phyloP scores from a whole-genome alignment of 2,888 invertebrate genomes.

The Cloeon dipterum region DNA sequence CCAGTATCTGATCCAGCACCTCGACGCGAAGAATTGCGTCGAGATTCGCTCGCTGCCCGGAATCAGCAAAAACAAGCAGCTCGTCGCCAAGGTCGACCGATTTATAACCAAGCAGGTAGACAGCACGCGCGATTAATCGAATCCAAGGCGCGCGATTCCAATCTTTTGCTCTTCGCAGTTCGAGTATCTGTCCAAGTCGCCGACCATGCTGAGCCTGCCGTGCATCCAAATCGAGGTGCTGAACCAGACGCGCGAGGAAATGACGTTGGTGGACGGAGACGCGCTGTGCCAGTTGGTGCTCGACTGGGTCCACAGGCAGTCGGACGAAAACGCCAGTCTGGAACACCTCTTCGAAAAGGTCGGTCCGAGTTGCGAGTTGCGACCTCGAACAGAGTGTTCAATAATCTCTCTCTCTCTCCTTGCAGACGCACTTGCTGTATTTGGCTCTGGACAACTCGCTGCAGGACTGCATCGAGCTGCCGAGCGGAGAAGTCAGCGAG shows the following conservation, averaged over 20 bases:
- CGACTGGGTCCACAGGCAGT: constrained; percentile 28
- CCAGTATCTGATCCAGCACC: constrained; percentile 37
- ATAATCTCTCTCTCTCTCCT: no score
- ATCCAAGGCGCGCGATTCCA: neutral
- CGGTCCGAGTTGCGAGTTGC: no score
- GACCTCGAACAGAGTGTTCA: no score
- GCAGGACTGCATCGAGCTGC: constrained; percentile 57
- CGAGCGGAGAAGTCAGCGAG: constrained; percentile 35
- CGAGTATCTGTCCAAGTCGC: constrained; percentile 33
- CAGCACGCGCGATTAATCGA: constrained; percentile 7
- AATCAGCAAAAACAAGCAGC: constrained; percentile 24
- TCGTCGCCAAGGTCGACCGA: constrained; percentile 38
- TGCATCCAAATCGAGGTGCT: constrained; percentile 49
- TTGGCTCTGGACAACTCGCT: constrained; percentile 49
- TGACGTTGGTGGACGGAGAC: constrained; percentile 28
- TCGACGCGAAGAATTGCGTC: constrained; percentile 33
- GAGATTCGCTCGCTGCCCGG: constrained; percentile 27
- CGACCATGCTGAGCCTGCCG: constrained; percentile 37
- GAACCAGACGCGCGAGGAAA: constrained; percentile 44
- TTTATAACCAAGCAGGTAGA: constrained; percentile 45
- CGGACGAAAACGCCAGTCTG: constrained; percentile 15
- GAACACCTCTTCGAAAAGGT: constrained; percentile 30
- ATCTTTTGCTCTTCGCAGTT: constrained; percentile 27
- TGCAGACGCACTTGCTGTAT: constrained; percentile 43
- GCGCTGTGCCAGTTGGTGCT: constrained; percentile 36